phyloP scores from a whole-genome alignment of 2,113 vertebrate genomes.

The Alligator sinensis region DNA sequence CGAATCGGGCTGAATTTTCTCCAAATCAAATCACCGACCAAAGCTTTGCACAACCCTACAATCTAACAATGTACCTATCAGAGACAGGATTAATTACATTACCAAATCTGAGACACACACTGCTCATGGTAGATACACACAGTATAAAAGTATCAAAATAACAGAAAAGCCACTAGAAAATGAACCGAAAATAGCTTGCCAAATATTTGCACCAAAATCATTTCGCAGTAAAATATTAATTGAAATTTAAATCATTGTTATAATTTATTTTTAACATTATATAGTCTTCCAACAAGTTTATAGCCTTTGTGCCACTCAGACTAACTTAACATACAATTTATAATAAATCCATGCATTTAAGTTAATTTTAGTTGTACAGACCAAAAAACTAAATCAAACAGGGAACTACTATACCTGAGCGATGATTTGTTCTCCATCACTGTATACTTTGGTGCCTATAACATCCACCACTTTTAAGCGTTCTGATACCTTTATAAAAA shows the following conservation, averaged over 20 bases:
- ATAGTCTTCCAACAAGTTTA: not conserved
- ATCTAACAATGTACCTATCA: not conserved
- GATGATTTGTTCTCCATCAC: conserved; percentile 94
- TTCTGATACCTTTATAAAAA: conserved; percentile 88
- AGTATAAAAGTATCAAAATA: not conserved
- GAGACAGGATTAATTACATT: not conserved
- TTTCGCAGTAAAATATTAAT: not conserved
- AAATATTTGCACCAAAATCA: not conserved
- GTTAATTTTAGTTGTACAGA: not conserved
- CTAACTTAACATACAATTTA: not conserved
- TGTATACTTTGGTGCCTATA: conserved; percentile 92
- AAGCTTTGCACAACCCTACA: too few relatives aligned
- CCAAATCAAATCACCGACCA: too few relatives aligned
- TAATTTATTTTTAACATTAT: not conserved
- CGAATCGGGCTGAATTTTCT: too few relatives aligned
- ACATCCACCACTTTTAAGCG: conserved; percentile 99
- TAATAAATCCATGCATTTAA: not conserved
- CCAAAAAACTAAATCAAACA: conserved; percentile 5
- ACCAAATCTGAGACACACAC: not conserved
- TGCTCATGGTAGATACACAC: not conserved
- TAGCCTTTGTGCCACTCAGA: not conserved
- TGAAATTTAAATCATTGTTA: not conserved
- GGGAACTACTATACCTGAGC: conserved; percentile 87
- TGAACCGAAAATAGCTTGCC: not conserved
- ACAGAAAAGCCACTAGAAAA: not conserved